Conservation (phyloP, 2,888 invertebrate species). For the Netelia melanura region DNA sequence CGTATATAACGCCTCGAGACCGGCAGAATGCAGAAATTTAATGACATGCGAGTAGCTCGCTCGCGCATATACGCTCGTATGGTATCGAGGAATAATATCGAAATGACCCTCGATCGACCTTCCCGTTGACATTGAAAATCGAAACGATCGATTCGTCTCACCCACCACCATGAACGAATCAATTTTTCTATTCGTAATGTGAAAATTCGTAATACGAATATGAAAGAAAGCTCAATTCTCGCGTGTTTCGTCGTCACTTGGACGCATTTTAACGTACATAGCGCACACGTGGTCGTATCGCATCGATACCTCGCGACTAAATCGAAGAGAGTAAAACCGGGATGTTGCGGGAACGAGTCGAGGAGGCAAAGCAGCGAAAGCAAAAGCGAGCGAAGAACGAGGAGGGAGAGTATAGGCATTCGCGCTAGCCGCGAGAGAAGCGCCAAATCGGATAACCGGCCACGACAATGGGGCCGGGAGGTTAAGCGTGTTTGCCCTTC, state of each 20-base stretch:
- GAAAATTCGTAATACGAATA: too few species aligned
- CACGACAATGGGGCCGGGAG: conserved; percentile 82
- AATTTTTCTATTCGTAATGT: not conserved
- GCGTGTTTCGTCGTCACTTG: not conserved
- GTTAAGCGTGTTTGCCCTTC: conserved; percentile 84
- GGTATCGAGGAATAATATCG: not conserved
- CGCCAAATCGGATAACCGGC: conserved; percentile 83
- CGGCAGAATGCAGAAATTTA: conserved; percentile 29
- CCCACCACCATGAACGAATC: not conserved
- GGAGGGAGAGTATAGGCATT: conserved; percentile 40
- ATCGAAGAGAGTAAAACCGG: conserved; percentile 15
- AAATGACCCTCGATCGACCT: not conserved
- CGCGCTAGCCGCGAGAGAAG: conserved; percentile 67
- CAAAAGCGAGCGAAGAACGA: conserved; percentile 23
- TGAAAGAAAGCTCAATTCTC: not conserved
- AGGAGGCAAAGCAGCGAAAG: conserved; percentile 32
- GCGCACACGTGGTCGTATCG: not conserved
- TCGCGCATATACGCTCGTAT: not conserved
- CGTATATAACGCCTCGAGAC: conserved; percentile 3
- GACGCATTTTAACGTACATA: not conserved
- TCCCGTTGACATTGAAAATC: not conserved
- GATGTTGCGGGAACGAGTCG: conserved; percentile 13
- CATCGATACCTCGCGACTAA: conserved; percentile 4
- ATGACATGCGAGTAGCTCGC: not conserved
- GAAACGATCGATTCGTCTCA: not conserved